Conservation (phyloP, 2,113 vertebrate species). For the Platysternon megacephalum region DNA sequence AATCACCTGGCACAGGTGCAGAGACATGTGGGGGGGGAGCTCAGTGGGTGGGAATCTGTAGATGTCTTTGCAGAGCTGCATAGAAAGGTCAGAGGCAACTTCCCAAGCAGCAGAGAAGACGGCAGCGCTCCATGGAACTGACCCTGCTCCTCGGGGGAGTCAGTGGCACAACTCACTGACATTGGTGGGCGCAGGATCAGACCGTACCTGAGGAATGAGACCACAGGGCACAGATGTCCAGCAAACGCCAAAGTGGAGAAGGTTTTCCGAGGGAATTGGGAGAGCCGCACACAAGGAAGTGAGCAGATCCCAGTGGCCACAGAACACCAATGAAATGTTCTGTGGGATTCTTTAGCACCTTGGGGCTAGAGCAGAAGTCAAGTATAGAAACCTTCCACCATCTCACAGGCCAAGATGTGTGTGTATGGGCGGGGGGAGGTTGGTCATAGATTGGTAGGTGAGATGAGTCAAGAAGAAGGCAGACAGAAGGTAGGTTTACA, state of each 20-base stretch:
- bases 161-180: not conserved
- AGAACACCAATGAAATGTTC: not conserved
- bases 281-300: not conserved
- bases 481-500: not conserved
- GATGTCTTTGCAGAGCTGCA: not conserved
- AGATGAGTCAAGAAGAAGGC: not conserved
- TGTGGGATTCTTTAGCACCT: not conserved
- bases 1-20: not conserved
- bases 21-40: not conserved
- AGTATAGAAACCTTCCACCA: not conserved
- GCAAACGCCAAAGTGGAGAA: not conserved
- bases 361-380: not conserved
- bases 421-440: no score
- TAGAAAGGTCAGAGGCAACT: not conserved
- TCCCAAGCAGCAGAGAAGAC: not conserved
- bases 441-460: not conserved
- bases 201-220: not conserved
- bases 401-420: not conserved
- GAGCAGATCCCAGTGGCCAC: not conserved
- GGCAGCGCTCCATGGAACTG: not conserved
- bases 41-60: not conserved
- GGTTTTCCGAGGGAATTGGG: not conserved
- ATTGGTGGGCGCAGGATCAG: not conserved
- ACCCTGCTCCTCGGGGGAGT: not conserved
- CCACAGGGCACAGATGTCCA: not conserved